These are phyloP conservation scores for Pseudomyrmex cubaensis DNA, from an alignment of 1,140 invertebrate genomes.

Conservation along the genomic window DNA sequence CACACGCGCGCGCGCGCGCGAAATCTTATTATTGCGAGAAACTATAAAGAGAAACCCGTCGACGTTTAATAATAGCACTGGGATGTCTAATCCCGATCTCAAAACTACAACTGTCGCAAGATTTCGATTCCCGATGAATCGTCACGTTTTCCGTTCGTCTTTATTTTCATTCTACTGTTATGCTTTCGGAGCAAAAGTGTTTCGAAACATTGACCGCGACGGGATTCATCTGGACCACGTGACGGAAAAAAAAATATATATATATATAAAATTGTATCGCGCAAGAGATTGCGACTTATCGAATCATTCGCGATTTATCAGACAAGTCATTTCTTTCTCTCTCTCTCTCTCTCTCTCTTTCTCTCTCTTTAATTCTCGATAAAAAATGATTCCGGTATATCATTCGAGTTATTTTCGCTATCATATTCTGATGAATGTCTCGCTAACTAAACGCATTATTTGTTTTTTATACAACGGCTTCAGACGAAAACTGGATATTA, in stretches of 20 bases:
- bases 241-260: neutral
- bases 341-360: neutral
- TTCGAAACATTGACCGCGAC: slow-evolving; percentile 4
- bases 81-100: slow-evolving; percentile 13
- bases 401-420: neutral
- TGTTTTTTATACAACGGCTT: neutral
- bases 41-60: slow-evolving; percentile 10
- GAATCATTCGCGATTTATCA: neutral
- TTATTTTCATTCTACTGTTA: neutral
- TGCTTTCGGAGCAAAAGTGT: neutral
- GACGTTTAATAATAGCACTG: slow-evolving; percentile 22
- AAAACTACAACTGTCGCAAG: neutral
- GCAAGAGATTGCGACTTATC: slow-evolving; percentile 5
- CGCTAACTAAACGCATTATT: neutral
- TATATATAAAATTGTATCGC: neutral
- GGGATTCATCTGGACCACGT: neutral
- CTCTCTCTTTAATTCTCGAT: neutral
- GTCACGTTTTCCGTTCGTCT: neutral
- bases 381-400: neutral
- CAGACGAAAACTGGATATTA: neutral
- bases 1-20: neutral
- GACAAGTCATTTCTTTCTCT: neutral
- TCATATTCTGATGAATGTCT: slow-evolving; percentile 16
- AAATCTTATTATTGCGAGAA: slow-evolving; percentile 34
- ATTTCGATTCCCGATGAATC: neutral